Evolutionary conservation across 2,888 invertebrate genomes (phyloP).

Genomic region (Synergus itoensis): DNA sequence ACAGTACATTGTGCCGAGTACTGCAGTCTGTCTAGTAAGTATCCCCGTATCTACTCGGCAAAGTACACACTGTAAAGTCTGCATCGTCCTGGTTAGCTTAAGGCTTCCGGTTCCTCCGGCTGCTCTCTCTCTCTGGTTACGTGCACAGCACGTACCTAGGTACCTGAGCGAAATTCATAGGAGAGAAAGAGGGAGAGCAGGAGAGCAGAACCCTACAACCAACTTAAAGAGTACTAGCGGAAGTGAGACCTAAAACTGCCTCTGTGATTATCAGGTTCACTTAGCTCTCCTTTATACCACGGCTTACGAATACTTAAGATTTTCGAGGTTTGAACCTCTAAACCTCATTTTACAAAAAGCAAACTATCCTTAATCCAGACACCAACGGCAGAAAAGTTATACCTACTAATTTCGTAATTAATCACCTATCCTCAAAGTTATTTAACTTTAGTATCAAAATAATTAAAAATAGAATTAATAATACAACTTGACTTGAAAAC

Average conservation of each 20-base stretch:
- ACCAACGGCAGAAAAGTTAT: background rate
- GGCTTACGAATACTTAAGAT: conserved; percentile 26
- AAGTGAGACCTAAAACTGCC: conserved; percentile 23
- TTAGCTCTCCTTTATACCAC: background rate
- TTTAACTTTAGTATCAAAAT: background rate
- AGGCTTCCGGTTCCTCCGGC: conserved; percentile 56
- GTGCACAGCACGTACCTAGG: conserved; percentile 55
- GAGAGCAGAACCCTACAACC: background rate
- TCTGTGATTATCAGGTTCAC: conserved; percentile 35
- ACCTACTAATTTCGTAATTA: background rate
- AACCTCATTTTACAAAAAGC: conserved; percentile 6
- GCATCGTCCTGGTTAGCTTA: conserved; percentile 56
- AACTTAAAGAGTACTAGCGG: conserved; percentile 14
- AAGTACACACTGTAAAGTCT: conserved; percentile 54
- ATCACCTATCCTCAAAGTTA: background rate
- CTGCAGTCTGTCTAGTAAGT: conserved; percentile 44
- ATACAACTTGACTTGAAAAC: background rate
- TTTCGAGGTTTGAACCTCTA: conserved; percentile 8
- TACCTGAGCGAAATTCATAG: conserved; percentile 36
- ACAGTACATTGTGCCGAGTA: conserved; percentile 41
- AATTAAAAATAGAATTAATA: background rate
- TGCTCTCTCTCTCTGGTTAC: conserved; percentile 47
- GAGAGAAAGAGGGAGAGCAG: conserved; percentile 1
- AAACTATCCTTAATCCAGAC: background rate
- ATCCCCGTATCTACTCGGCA: conserved; percentile 50